Conservation (phyloP, 2,113 vertebrate species). For the Petrocephalus microphthalmus region DNA sequence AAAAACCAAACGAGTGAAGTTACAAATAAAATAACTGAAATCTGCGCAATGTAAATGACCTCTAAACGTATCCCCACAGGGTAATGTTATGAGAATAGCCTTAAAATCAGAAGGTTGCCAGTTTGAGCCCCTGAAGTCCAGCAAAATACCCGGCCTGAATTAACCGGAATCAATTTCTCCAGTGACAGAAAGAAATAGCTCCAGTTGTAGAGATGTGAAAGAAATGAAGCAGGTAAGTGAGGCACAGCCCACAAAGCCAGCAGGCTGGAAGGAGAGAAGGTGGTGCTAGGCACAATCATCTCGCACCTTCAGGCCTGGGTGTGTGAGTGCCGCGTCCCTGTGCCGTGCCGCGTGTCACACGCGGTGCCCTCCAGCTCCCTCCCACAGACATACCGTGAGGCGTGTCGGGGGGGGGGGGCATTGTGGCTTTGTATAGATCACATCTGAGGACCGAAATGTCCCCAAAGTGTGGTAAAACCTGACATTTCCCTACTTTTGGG, state of each 20-base stretch:
- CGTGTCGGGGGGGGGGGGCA: neutral
- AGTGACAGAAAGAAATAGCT: neutral
- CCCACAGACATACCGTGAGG: neutral
- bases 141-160: neutral
- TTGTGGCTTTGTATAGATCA: neutral
- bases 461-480: too few species aligned
- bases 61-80: neutral
- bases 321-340: neutral
- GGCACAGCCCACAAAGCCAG: neutral
- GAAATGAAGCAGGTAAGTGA: neutral
- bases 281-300: neutral
- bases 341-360: neutral
- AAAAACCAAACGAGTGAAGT: too few species aligned
- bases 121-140: neutral
- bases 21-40: neutral
- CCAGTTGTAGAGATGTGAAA: neutral
- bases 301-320: neutral
- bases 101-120: neutral
- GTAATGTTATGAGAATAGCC: neutral
- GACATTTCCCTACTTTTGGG: too few species aligned
- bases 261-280: neutral
- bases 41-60: too few species aligned
- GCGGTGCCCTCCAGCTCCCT: neutral
- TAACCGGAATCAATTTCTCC: neutral
- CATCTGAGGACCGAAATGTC: too few species aligned